Percentiles rank a stretch among this genome's conserved stretches.
These are phyloP conservation scores for Echiichthys vipera DNA, from an alignment of 2,797 vertebrate species.

Conservation along the genomic window DNA sequence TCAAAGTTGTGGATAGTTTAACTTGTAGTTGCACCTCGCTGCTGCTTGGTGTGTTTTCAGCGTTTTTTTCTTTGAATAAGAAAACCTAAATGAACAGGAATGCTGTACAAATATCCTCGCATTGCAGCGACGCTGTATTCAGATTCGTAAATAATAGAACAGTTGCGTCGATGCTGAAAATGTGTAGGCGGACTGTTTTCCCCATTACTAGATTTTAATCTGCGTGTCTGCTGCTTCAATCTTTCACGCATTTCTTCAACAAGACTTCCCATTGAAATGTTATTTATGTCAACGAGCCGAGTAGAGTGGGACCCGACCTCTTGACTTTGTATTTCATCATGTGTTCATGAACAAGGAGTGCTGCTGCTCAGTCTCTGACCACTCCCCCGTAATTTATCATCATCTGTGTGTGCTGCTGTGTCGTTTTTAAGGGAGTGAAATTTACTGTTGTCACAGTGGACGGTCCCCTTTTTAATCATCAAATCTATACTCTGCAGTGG, in stretches of 20 bases:
- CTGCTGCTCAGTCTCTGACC: background rate
- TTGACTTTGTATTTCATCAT: constrained; percentile 14
- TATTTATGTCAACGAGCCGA: constrained; percentile 23
- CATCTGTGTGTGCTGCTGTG: constrained; percentile 28
- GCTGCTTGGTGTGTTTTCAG: too few relatives aligned
- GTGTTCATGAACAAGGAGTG: constrained; percentile 8
- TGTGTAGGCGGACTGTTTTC: too few relatives aligned
- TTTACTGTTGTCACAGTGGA: constrained; percentile 22
- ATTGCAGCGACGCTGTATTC: too few relatives aligned
- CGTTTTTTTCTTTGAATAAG: too few relatives aligned
- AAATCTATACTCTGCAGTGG: constrained; percentile 31
- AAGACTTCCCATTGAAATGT: background rate
- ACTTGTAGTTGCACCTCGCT: too few relatives aligned
- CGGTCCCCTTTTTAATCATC: constrained; percentile 44
- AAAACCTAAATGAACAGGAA: too few relatives aligned
- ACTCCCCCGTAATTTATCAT: constrained; percentile 33
- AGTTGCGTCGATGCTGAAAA: too few relatives aligned
- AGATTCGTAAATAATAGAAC: too few relatives aligned
- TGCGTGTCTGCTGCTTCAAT: background rate
- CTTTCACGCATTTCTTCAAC: background rate
- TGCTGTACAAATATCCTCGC: too few relatives aligned
- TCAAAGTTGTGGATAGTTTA: too few relatives aligned
- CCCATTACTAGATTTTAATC: too few relatives aligned
- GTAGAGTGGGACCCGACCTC: constrained; percentile 23
- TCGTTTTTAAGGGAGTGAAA: constrained; percentile 24